These are phyloP conservation scores for Acrobasis consociella DNA, from an alignment of 2,888 invertebrate species.

Conservation along the genomic window DNA sequence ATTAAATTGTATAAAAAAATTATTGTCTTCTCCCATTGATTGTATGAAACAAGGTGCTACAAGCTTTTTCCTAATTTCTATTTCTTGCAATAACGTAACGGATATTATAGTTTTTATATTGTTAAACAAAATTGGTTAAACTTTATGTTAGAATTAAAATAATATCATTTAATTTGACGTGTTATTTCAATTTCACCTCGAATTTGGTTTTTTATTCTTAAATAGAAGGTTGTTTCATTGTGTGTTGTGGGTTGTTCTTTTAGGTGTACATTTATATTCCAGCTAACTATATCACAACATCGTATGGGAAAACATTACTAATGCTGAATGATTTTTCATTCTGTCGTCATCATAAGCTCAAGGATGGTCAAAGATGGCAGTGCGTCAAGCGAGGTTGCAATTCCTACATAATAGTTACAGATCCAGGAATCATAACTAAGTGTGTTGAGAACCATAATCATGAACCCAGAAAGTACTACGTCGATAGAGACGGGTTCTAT, in stretches of 20 bases:
- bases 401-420: background rate
- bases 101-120: background rate
- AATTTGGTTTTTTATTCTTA: background rate
- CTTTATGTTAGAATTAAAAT: background rate
- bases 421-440: background rate
- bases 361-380: conserved; percentile 1
- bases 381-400: conserved; percentile 7
- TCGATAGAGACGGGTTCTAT: background rate
- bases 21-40: no score
- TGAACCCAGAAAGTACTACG: conserved; percentile 9
- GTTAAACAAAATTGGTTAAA: background rate
- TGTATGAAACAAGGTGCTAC: background rate
- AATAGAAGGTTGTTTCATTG: background rate
- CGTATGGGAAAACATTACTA: background rate
- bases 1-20: no score
- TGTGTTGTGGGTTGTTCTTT: background rate
- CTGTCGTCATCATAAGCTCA: background rate
- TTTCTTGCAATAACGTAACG: background rate
- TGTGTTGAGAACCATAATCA: conserved; percentile 2
- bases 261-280: conserved; percentile 6
- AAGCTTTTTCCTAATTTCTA: background rate
- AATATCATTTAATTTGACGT: background rate
- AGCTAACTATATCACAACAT: conserved; percentile 2
- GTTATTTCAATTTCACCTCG: background rate
- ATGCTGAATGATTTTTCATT: conserved; percentile 10